Conservation (phyloP, 92 coral and sea anemone genomes). For the Epizoanthus fatuus region DNA sequence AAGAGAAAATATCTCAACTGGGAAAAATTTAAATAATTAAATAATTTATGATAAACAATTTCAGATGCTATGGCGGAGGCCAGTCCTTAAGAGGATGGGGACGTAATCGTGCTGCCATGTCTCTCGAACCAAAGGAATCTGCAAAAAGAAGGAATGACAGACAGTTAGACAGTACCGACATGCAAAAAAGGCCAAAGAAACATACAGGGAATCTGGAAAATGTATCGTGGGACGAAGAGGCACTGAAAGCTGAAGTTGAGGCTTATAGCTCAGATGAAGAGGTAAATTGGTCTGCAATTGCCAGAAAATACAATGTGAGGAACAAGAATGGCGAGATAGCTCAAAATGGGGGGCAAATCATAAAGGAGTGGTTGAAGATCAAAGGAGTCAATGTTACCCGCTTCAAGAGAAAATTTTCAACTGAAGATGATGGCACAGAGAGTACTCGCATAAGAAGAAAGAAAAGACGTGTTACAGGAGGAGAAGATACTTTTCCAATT, state of each 20-base stretch:
- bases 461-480: conserved; percentile 37
- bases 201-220: conserved; percentile 7
- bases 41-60: too few relatives aligned
- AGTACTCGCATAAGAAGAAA: conserved; percentile 31
- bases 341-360: conserved; percentile 53
- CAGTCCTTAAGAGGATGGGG: too few relatives aligned
- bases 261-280: neutral
- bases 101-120: too few relatives aligned
- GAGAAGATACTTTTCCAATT: conserved; percentile 16
- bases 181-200: conserved; percentile 13
- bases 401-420: conserved; percentile 27
- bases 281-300: conserved; percentile 23
- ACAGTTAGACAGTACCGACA: conserved; percentile 15
- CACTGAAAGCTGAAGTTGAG: conserved; percentile 1
- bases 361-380: conserved; percentile 41
- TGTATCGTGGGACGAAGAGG: conserved; percentile 28
- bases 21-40: too few relatives aligned
- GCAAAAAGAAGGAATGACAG: neutral
- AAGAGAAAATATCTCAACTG: too few relatives aligned
- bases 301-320: conserved; percentile 44
- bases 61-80: too few relatives aligned
- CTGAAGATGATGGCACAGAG: conserved; percentile 25
- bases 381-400: conserved; percentile 40
- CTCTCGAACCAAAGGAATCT: neutral
- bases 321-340: conserved; percentile 40